A percentile compares a stretch with the other conserved stretches of the same genome.
phyloP scores from a whole-genome alignment of 2,113 vertebrate genomes.

The Stigmatopora nigra region DNA sequence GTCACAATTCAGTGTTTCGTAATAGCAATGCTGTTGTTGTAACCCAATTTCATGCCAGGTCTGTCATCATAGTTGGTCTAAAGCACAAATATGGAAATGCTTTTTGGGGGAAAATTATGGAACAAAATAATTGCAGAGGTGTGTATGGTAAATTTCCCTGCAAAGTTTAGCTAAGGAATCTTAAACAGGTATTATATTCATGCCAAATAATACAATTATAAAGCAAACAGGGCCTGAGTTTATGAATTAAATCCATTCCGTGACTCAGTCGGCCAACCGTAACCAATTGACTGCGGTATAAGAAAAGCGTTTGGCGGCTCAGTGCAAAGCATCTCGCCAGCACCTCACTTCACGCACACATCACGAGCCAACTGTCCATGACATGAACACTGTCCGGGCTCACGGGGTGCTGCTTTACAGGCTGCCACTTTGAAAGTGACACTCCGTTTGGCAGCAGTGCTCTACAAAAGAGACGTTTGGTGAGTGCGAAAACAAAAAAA shows the following conservation, averaged over 20 bases:
- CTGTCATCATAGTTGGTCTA: background rate
- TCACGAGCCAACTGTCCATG: constrained; percentile 53
- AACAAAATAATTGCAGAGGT: background rate
- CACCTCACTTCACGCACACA: constrained; percentile 28
- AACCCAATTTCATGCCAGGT: background rate
- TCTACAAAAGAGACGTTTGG: constrained; percentile 44
- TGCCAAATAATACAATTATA: background rate
- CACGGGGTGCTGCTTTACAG: constrained; percentile 59
- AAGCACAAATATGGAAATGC: background rate
- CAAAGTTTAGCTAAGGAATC: background rate
- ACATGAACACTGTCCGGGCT: constrained; percentile 56
- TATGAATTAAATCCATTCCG: background rate
- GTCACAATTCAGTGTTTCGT: background rate
- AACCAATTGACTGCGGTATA: background rate
- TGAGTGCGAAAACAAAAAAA: constrained; percentile 17
- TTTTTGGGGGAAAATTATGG: background rate
- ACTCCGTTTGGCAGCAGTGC: constrained; percentile 52
- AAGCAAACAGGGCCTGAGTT: background rate
- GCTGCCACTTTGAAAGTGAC: constrained; percentile 64
- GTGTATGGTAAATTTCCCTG: background rate
- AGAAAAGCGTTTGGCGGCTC: background rate
- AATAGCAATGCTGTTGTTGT: background rate
- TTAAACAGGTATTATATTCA: background rate
- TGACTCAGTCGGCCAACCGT: background rate
- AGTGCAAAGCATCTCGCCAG: background rate